Conservation (phyloP, 2,113 vertebrate genomes). For the Panthera tigris region DNA sequence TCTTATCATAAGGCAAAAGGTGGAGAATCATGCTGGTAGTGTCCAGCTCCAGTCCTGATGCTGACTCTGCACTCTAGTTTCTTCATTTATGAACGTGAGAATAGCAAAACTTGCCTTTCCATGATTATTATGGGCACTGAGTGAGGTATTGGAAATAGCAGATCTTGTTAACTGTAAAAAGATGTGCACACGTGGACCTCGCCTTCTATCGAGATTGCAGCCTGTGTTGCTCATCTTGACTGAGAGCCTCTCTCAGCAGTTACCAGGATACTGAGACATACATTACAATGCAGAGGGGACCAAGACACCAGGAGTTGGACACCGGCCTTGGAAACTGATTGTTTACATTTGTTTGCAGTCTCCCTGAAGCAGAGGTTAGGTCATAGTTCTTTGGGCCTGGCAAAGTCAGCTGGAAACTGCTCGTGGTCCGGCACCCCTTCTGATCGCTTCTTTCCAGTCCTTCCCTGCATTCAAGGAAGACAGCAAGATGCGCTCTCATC, state of each 20-base stretch:
- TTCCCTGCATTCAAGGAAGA: neutral
- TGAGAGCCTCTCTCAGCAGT: slow-evolving; percentile 33
- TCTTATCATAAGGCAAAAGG: slow-evolving; percentile 10
- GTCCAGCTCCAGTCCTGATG: neutral
- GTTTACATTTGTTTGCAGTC: slow-evolving; percentile 74
- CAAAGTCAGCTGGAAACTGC: slow-evolving; percentile 62
- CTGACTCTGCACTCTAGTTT: neutral
- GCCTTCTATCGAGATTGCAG: neutral
- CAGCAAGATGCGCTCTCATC: slow-evolving; percentile 17
- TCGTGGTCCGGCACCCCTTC: neutral
- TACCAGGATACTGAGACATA: slow-evolving; percentile 67
- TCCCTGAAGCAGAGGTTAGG: slow-evolving; percentile 73
- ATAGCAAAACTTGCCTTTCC: neutral
- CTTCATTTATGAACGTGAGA: neutral
- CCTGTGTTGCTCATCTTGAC: neutral
- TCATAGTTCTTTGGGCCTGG: slow-evolving; percentile 71
- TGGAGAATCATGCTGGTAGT: neutral
- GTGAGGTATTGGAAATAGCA: slow-evolving; percentile 25
- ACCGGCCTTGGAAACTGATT: slow-evolving; percentile 73
- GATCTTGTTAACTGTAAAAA: slow-evolving; percentile 20
- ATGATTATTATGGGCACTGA: neutral
- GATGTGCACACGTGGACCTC: neutral
- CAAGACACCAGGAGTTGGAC: slow-evolving; percentile 54
- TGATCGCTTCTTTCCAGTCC: slow-evolving; percentile 54
- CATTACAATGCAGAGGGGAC: slow-evolving; percentile 60